Conservation (phyloP, 1,140 invertebrate species). For the Drosophila simulans region DNA sequence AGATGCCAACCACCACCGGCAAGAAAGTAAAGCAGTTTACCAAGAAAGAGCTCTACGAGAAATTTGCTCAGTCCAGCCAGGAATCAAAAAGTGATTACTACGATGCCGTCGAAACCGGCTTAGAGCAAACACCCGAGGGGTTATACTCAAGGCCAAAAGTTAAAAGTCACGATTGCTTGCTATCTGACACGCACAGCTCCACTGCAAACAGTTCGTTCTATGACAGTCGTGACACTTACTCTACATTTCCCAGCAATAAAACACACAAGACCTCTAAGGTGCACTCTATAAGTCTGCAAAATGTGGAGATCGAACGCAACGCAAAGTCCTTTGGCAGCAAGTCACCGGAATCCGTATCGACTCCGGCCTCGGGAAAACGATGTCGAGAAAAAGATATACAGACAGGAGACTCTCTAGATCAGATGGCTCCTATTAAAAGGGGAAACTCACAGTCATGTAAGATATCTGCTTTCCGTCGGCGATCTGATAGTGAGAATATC, state of each 20-base stretch:
- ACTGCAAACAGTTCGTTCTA: constrained; percentile 87
- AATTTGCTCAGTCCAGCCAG: constrained; percentile 87
- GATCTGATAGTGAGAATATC: constrained; percentile 87
- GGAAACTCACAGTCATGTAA: constrained; percentile 78
- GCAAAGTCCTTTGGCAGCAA: constrained; percentile 84
- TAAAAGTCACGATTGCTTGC: constrained; percentile 86
- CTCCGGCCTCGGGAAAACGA: constrained; percentile 66
- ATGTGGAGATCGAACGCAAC: constrained; percentile 88
- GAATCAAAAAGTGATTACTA: constrained; percentile 88
- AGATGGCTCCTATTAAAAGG: constrained; percentile 70
- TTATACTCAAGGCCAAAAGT: constrained; percentile 75
- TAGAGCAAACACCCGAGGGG: constrained; percentile 39
- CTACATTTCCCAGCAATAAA: constrained; percentile 87
- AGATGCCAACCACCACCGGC: constrained; percentile 84
- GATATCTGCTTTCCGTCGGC: constrained; percentile 79
- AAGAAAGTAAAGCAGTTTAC: constrained; percentile 80
- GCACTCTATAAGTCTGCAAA: constrained; percentile 88
- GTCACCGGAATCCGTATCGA: constrained; percentile 75
- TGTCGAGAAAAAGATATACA: constrained; percentile 78
- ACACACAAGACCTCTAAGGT: constrained; percentile 86
- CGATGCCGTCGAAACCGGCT: constrained; percentile 84
- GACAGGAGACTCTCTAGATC: constrained; percentile 73
- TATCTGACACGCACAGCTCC: constrained; percentile 86
- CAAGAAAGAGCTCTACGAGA: constrained; percentile 83
- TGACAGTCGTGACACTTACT: constrained; percentile 87